Evolutionary conservation across 2,888 invertebrate genomes (phyloP).

Genomic region (Gonocerus acuteangulatus): DNA sequence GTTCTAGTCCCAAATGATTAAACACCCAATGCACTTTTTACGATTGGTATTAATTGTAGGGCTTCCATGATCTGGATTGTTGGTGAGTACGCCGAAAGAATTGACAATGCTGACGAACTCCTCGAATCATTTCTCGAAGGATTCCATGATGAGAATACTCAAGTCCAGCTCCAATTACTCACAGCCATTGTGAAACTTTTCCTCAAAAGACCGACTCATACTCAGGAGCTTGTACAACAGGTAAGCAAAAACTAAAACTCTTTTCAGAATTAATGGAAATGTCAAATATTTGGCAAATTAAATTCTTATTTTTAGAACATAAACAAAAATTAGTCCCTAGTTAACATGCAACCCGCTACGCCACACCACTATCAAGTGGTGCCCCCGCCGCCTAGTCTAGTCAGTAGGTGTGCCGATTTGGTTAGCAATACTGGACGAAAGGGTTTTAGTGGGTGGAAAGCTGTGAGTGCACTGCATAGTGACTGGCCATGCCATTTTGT

Average conservation of each 20-base stretch:
- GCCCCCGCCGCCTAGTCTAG: too few relatives aligned
- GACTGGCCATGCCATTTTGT: too few relatives aligned
- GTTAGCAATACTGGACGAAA: too few relatives aligned
- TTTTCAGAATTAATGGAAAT: conserved; percentile 19
- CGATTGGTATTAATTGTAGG: conserved; percentile 43
- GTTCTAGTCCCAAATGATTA: too few relatives aligned
- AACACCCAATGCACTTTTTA: too few relatives aligned
- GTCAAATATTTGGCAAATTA: background rate
- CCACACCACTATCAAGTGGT: too few relatives aligned
- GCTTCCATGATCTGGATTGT: conserved; percentile 90
- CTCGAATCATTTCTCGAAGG: conserved; percentile 97
- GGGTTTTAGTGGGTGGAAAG: too few relatives aligned
- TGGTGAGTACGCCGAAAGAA: conserved; percentile 98
- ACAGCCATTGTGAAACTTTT: conserved; percentile 98
- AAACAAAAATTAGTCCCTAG: too few relatives aligned
- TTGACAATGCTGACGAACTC: conserved; percentile 97
- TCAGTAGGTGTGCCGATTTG: too few relatives aligned
- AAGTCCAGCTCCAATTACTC: conserved; percentile 90
- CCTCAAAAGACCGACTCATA: conserved; percentile 94
- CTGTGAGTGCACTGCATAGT: too few relatives aligned
- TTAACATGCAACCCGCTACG: too few relatives aligned
- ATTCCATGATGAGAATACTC: conserved; percentile 93
- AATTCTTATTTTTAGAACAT: too few relatives aligned
- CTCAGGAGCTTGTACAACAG: conserved; percentile 96
- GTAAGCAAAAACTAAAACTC: conserved; percentile 42